phyloP scores from a whole-genome alignment of 2,113 vertebrate species.

The Gopherus evgoodei region DNA sequence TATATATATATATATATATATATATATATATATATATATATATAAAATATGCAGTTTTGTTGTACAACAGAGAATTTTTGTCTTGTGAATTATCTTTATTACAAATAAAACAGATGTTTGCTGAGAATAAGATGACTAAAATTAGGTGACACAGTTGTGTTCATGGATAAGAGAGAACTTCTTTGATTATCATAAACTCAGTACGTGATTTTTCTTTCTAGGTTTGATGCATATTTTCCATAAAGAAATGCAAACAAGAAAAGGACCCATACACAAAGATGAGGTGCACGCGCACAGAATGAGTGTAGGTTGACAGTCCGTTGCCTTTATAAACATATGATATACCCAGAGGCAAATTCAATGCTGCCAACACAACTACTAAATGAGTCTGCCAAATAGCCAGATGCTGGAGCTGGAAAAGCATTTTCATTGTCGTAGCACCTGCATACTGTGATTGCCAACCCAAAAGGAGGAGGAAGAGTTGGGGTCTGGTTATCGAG shows the following conservation, averaged over 20 bases:
- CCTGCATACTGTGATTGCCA: neutral
- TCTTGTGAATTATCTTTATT: neutral
- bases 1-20: neutral
- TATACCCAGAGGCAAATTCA: constrained; percentile 62
- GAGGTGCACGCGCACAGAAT: neutral
- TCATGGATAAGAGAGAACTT: neutral
- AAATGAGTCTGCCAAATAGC: constrained; percentile 64
- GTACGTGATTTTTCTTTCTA: neutral
- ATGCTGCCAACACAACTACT: constrained; percentile 48
- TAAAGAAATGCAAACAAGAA: neutral
- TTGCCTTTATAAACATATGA: constrained; percentile 65
- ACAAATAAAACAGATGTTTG: neutral
- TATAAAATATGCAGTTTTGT: constrained; percentile 18
- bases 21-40: neutral
- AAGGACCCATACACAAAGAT: constrained; percentile 14
- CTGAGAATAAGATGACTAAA: neutral
- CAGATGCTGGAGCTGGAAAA: constrained; percentile 54
- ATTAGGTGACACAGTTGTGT: constrained; percentile 1
- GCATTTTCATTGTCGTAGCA: constrained; percentile 61
- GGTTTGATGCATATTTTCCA: constrained; percentile 13
- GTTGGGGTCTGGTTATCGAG: neutral
- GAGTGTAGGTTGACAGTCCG: constrained; percentile 39
- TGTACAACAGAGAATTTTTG: constrained; percentile 30
- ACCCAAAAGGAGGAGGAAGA: constrained; percentile 21
- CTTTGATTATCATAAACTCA: neutral